Evolutionary conservation across 1,140 invertebrate species (phyloP), one percentile per base, ranked within the genome.

Genomic region (Brachionus angularis): DNA sequence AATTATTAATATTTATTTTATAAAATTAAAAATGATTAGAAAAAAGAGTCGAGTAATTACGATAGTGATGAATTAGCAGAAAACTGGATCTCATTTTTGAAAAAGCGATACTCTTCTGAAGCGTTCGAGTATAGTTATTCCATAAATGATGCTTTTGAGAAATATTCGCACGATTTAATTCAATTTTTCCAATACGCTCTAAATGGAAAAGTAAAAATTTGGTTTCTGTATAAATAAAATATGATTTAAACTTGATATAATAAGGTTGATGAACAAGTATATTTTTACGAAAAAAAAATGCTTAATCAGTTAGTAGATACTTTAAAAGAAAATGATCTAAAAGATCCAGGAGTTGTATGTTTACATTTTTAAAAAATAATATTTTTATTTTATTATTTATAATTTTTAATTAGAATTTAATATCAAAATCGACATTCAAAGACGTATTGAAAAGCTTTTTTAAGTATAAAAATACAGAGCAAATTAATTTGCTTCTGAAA

Each of bases 311-410:
- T 67, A 3, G 21, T 31, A 3, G 62, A 67, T 46, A 5, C 29
- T 4, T 49, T 67, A n/a, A 67, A 67, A 46, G 62, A 67, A 47
- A 67, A 67, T 47, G 62, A 67, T 10, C 34, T 50, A 42, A 50
- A 29, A 25, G 62, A 50, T 47, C 16, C 47, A 4, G 53, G 39
- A 58, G 53, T 31, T 23, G 53, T 58, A 39, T 14, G 53, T 16
- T 16, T 3, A 18, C 4, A 4, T 5, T 64, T 55, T n/a, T n/a
- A 4, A 27, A 1, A 2, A 36, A 44, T 27, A n/a, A 23, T 42
- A 27, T n/a, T 18, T 64, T 21, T 46, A 23, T 27, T 23, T 25
- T 29, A 0, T 44, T 25, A 33, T 42, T 16, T 16, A 42, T 42
- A 42, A 42, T 42, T 46, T 31, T 67, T 47, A 21, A 21, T 46